Base-by-base conservation (phyloP, 1,140 invertebrate species). In the Drosophila fuyamai region DNA sequence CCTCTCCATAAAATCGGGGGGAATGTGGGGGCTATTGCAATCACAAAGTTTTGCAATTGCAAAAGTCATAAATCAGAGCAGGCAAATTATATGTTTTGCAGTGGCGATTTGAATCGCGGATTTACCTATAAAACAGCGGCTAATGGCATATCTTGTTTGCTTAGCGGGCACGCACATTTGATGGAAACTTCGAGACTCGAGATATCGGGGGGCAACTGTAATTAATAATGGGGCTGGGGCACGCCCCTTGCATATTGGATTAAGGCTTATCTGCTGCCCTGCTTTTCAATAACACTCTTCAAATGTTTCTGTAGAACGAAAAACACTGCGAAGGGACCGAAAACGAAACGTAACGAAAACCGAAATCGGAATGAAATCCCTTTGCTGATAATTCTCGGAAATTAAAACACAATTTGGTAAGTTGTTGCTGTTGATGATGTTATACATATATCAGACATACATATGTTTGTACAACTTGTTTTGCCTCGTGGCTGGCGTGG, bases 391-490 rank as follows among this genome's bases (percentile, higher is more conserved):
- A 88, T 89, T 89, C 84, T 88, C 55, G 70, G 84, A 88, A 89
- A 88, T 84, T 89, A 89, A 80, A 86, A 80, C 84, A 88, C 84
- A 84, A 67, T 79, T 79, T 62, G 68, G 71, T 73, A 74, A 62
- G 70, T 79, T 78, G 57, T 60, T 70, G 76, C 68, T 50, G 43
- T 68, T 77, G 68, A 71, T 71, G 68, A 71, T 78, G 76, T 72
- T 77, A 72, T 79, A 73, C 78, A 73, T 73, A 58, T 79, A 57
- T 65, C 70, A 55, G 48, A 40, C 57, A 70, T 61, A 77, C 47
- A 71, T 76, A 46, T 74, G 60, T 72, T 71, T 71, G 62, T 74
- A 86, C 82, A 86, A 82, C 82, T 85, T 85, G 78, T 86, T 85
- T 79, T 89, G 82, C 76, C 67, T 73, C 80, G 83, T 88, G 85